A percentile compares a stretch with the other conserved stretches of the same genome.
Conservation (phyloP, 2,888 invertebrate genomes). For the Zonitis immaculata region DNA sequence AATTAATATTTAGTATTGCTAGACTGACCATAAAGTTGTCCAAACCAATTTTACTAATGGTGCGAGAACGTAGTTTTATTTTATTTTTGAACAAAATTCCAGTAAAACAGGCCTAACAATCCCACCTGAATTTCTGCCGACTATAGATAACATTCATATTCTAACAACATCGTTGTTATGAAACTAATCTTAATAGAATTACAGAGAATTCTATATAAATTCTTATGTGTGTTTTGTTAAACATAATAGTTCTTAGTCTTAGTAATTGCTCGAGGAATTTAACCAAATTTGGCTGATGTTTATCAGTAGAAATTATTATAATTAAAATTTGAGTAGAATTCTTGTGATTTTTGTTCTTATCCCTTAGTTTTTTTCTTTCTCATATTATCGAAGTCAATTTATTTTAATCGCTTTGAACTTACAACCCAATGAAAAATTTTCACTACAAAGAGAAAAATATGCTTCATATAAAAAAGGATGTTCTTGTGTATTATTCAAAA, state of each 20-base stretch:
- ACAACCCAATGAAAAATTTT: not conserved
- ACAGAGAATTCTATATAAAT: slow-evolving; percentile 19
- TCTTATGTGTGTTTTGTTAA: slow-evolving; percentile 21
- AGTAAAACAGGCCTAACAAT: not conserved
- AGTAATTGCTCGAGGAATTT: slow-evolving; percentile 21
- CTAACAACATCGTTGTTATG: slow-evolving; percentile 20
- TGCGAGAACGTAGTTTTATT: not conserved
- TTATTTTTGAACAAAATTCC: not conserved
- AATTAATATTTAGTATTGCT: slow-evolving; percentile 31
- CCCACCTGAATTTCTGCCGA: slow-evolving; percentile 23
- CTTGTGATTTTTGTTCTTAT: not conserved
- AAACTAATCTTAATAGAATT: slow-evolving; percentile 27
- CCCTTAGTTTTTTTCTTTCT: not conserved
- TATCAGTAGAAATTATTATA: slow-evolving; percentile 9
- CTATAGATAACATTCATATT: slow-evolving; percentile 28
- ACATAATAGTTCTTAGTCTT: slow-evolving; percentile 22
- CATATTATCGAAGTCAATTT: not conserved
- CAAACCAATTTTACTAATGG: slow-evolving; percentile 14
- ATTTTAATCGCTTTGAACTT: not conserved
- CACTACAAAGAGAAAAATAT: too few relatives aligned
- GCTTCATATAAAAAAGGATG: not conserved
- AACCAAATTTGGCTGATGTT: slow-evolving; percentile 23
- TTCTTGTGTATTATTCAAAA: not conserved
- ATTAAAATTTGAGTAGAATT: not conserved
- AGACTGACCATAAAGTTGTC: slow-evolving; percentile 20